Percentiles rank a stretch among this genome's conserved stretches.
Evolutionary conservation across 2,888 invertebrate species (phyloP).

Genomic region (Gerosis bhagava): DNA sequence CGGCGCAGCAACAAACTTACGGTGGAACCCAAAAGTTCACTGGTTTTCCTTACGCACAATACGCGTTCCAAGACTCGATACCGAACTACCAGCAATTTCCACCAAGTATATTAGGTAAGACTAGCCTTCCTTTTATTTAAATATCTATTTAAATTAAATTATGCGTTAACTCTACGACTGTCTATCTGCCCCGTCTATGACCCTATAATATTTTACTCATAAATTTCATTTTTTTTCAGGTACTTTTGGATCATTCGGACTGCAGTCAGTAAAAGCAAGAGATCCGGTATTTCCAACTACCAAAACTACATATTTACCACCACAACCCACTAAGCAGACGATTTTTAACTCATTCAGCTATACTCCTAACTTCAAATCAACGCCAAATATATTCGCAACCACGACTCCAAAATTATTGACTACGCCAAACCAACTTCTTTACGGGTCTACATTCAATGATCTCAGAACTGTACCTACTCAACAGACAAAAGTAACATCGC

Average conservation of each 20-base stretch:
- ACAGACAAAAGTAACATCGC: constrained; percentile 56
- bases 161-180: too few species aligned
- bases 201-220: too few species aligned
- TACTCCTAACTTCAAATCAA: constrained; percentile 61
- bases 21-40: constrained; percentile 37
- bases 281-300: constrained; percentile 66
- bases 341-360: constrained; percentile 67
- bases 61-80: constrained; percentile 58
- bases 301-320: constrained; percentile 66
- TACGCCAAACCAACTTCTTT: constrained; percentile 59
- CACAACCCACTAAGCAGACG: constrained; percentile 65
- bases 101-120: constrained; percentile 65
- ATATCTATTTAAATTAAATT: too few species aligned
- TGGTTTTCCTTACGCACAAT: constrained; percentile 56
- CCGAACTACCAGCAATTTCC: constrained; percentile 47
- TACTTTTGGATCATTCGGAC: constrained; percentile 83
- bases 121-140: too few species aligned
- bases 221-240: constrained; percentile 60
- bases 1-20: constrained; percentile 61
- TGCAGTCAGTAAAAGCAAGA: constrained; percentile 78
- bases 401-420: constrained; percentile 62
- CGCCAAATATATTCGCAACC: constrained; percentile 50
- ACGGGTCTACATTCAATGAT: constrained; percentile 61
- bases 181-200: too few species aligned
- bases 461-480: constrained; percentile 74